These are phyloP conservation scores for Megaleporinus macrocephalus DNA, from an alignment of 2,113 vertebrate species.

Conservation along the genomic window DNA sequence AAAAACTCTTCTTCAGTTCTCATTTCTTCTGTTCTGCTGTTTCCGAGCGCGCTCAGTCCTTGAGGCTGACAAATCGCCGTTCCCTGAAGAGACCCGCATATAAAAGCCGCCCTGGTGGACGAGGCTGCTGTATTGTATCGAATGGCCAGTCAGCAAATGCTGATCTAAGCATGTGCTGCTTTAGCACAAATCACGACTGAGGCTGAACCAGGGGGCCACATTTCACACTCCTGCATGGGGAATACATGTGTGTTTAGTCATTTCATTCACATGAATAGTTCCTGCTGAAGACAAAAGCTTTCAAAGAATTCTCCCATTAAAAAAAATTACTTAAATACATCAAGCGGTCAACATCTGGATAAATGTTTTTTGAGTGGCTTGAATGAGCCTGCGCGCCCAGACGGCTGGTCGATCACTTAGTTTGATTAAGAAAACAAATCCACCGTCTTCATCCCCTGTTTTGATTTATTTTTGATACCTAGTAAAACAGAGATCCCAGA, in stretches of 20 bases:
- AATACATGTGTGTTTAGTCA: background rate
- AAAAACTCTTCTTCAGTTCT: background rate
- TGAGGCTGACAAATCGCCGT: constrained; percentile 16
- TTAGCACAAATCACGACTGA: constrained; percentile 12
- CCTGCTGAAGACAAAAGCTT: background rate
- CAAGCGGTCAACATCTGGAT: constrained; percentile 32
- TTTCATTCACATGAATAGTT: background rate
- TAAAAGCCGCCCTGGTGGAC: background rate
- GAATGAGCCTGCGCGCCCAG: background rate
- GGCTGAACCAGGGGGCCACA: background rate
- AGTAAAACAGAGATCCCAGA: constrained; percentile 27
- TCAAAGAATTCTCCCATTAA: background rate
- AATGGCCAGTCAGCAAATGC: background rate
- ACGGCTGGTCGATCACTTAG: constrained; percentile 27
- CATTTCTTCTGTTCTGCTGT: background rate
- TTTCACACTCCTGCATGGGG: background rate
- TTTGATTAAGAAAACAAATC: constrained; percentile 43
- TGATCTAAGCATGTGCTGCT: constrained; percentile 32
- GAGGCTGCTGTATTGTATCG: constrained; percentile 9
- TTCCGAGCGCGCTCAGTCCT: background rate
- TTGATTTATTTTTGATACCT: constrained; percentile 29
- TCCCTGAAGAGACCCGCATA: background rate
- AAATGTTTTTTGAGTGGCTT: constrained; percentile 18
- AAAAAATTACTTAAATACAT: background rate
- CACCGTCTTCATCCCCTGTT: background rate